These are phyloP conservation scores for Apostichopus japonicus DNA, from an alignment of 35 echinoderm and acorn worm genomes.

Conservation along the genomic window DNA sequence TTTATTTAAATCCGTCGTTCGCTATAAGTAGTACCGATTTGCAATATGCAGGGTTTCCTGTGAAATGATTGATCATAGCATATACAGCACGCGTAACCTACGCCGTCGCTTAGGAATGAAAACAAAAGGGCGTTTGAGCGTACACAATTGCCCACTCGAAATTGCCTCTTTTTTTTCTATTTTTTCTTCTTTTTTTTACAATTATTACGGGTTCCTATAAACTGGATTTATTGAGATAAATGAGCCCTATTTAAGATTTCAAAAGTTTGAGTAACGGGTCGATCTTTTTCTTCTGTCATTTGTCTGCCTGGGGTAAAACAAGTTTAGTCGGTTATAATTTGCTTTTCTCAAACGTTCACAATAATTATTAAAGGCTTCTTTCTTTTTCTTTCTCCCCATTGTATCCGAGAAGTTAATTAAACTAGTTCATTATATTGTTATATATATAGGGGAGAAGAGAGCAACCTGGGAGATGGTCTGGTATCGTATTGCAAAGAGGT, in stretches of 20 bases:
- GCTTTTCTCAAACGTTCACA: too few relatives aligned
- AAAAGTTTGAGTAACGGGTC: neutral
- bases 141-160: constrained; percentile 8
- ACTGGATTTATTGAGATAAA: constrained; percentile 33
- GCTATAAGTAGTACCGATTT: neutral
- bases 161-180: constrained; percentile 3
- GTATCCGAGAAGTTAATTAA: neutral
- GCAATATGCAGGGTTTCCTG: neutral
- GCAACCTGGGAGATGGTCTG: neutral
- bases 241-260: neutral
- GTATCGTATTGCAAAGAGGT: neutral
- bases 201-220: constrained; percentile 15
- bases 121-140: constrained; percentile 48
- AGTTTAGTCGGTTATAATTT: neutral
- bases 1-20: neutral
- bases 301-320: neutral
- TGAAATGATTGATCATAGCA: neutral
- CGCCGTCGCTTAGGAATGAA: constrained; percentile 26
- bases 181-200: neutral
- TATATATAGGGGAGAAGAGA: neutral
- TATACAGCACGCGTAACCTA: neutral
- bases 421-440: neutral
- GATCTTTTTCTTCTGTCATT: neutral
- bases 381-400: neutral
- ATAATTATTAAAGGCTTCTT: too few relatives aligned